These are phyloP conservation scores for Enteromius fasciolatus DNA, from an alignment of 2,797 vertebrate species.

Conservation along the genomic window DNA sequence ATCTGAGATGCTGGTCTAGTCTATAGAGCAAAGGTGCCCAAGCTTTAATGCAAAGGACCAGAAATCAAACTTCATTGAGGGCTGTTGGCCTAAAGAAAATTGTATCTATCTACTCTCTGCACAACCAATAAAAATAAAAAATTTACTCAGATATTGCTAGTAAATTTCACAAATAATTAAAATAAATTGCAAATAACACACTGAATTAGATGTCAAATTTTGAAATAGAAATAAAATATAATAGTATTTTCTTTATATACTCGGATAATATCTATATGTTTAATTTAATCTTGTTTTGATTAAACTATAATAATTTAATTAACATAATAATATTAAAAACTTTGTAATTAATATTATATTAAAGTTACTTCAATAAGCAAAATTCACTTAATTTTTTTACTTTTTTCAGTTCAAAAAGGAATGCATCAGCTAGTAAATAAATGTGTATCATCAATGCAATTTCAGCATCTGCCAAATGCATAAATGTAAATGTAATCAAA, in stretches of 20 bases:
- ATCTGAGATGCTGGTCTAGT: conserved; percentile 13
- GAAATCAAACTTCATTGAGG: neutral
- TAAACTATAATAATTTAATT: neutral
- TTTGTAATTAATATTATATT: neutral
- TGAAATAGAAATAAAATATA: neutral
- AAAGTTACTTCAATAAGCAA: neutral
- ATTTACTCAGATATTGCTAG: neutral
- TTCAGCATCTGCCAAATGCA: neutral
- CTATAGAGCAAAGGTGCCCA: neutral
- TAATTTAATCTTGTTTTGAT: neutral
- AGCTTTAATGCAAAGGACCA: neutral
- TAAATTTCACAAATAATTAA: neutral
- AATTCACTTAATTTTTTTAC: too few species aligned
- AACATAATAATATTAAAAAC: too few species aligned
- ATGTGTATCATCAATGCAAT: neutral
- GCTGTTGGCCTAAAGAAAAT: neutral
- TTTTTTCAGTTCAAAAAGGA: neutral
- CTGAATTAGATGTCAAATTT: neutral
- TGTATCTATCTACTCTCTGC: neutral
- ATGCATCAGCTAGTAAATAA: neutral
- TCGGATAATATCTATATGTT: neutral
- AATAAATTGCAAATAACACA: neutral
- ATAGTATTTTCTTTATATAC: neutral
- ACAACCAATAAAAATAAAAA: neutral
- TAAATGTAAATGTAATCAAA: neutral